Percentiles rank a stretch among this genome's conserved stretches.
Conservation (phyloP, 2,888 invertebrate genomes). For the Notocelia uddmanniana region DNA sequence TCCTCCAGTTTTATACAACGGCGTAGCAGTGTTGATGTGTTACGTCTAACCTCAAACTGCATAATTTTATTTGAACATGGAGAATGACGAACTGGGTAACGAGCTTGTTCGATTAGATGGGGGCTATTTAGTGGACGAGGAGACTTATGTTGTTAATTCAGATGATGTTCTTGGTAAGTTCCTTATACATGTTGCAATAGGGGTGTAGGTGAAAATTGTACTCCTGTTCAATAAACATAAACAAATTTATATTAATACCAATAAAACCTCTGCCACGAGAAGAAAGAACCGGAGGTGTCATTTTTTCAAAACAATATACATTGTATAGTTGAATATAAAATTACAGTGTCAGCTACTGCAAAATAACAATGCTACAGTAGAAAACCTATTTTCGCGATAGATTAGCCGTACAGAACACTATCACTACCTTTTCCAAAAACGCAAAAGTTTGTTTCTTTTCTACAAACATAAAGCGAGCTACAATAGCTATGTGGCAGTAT, state of each 20-base stretch:
- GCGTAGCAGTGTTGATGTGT: constrained; percentile 9
- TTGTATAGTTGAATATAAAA: no score
- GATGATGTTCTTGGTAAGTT: constrained; percentile 78
- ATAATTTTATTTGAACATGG: constrained; percentile 70
- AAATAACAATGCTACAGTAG: no score
- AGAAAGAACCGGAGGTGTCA: no score
- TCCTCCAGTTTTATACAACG: not conserved
- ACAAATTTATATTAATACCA: no score
- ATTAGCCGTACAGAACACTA: no score
- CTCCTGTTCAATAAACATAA: not conserved
- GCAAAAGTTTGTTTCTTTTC: no score
- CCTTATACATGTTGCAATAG: not conserved
- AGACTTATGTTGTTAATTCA: constrained; percentile 77
- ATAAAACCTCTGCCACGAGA: no score
- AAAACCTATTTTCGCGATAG: no score
- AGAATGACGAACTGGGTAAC: constrained; percentile 87
- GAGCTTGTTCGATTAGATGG: constrained; percentile 80
- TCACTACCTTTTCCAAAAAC: no score
- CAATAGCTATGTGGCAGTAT: not conserved
- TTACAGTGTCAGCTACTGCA: no score
- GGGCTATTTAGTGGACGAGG: constrained; percentile 78
- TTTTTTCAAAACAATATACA: no score
- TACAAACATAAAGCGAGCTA: no score
- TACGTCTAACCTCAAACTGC: constrained; percentile 28
- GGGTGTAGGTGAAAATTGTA: not conserved